Evolutionary conservation across 2,888 invertebrate genomes (phyloP), one percentile per base, ranked within the genome.

Genomic region (Phlogophora meticulosa): DNA sequence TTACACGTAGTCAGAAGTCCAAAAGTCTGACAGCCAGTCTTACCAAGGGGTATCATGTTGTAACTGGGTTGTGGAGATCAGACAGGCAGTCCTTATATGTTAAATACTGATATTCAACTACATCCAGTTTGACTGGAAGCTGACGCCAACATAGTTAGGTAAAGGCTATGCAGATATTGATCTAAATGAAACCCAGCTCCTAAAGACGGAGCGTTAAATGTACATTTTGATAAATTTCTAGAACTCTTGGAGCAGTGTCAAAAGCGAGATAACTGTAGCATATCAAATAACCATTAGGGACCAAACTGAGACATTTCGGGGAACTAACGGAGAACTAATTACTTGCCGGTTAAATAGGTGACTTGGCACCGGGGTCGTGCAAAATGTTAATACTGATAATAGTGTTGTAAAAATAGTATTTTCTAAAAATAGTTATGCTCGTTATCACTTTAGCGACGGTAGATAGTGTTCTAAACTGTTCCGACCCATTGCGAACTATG

Each of bases 321-420:
- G 22, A 55, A 53, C 43, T 57, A 55, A 11, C 34, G 42, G 32
- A 20, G 46, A 53, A 49, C 52, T 76, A 75, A 71, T 74, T 75
- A 57, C 38, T 49, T 57, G 38, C 48, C 17, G 13, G 9, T 49
- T 68, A 55, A 52, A 52, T 43, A 61, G n/a, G 7, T 45, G 34
- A 11, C 20, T 13, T 59, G 32, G 13, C 55, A 24, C 10, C 10
- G 20, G 4, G 17, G 20, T 22, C 17, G 7, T 9, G 9, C 10
- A 7, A 13, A 52, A 71, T 42, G n/a, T 46, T 46, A 10, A 17
- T 1, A 38, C n/a, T 36, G n/a, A 45, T 52, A 45, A 45, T 38
- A 51, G 20, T 51, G 7, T 28, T 3, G 43, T 20, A n/a, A 22
- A 36, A 17, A 20, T 34, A 42, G 15, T 20, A 7, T 32, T 42